Evolutionary conservation across 2,113 vertebrate species (phyloP).

Genomic region (Sterrhoptilus dennistouni): DNA sequence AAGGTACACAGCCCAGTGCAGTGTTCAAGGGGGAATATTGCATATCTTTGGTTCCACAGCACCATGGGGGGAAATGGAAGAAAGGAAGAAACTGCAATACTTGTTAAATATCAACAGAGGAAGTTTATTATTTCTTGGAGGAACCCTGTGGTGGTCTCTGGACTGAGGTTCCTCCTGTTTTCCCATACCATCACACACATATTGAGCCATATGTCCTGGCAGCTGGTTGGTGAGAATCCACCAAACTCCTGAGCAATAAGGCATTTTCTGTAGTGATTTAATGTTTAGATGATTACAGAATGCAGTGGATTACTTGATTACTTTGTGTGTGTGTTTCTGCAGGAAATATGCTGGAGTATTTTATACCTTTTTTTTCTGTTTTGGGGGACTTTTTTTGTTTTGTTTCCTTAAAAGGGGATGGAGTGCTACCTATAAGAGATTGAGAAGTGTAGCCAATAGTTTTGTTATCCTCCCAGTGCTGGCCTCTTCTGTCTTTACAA

Average conservation of each 20-base stretch:
- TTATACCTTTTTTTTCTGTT: not conserved
- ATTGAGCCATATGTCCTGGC: not conserved
- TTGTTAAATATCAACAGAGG: not conserved
- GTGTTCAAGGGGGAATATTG: accelerated
- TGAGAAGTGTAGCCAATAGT: not conserved
- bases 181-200: not conserved
- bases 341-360: not conserved
- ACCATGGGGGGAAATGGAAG: accelerated
- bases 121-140: not conserved
- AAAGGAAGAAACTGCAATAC: not conserved
- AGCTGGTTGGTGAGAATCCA: not conserved
- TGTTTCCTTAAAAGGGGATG: not conserved
- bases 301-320: not conserved
- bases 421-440: not conserved
- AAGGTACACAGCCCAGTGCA: not conserved
- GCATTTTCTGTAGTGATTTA: not conserved
- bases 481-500: constrained; percentile 52
- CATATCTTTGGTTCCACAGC: accelerated
- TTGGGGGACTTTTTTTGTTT: not conserved
- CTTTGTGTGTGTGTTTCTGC: not conserved
- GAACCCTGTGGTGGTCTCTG: not conserved
- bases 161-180: not conserved
- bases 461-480: not conserved
- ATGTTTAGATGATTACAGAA: not conserved
- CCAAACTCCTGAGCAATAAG: not conserved